Percentiles rank a stretch among this genome's conserved stretches.
Conservation (phyloP, 30 jellyfish, hydroid and myxozoan species). For the Chrysaora quinquecirrha region DNA sequence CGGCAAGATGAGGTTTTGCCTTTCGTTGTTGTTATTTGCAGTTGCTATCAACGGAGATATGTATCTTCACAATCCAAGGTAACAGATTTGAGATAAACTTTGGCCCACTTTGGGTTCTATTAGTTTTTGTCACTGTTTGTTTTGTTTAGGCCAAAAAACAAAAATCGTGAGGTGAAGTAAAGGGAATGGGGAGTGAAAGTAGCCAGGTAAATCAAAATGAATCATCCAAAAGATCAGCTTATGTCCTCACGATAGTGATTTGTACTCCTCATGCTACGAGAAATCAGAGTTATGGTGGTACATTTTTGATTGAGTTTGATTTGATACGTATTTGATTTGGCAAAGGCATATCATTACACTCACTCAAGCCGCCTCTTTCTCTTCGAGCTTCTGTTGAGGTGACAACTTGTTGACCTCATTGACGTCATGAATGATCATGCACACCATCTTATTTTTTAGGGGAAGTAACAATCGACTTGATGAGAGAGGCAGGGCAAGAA, state of each 20-base stretch:
- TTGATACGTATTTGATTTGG: neutral
- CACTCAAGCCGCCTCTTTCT: too few relatives aligned
- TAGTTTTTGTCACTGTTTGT: too few relatives aligned
- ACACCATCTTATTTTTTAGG: too few relatives aligned
- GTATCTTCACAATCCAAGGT: conserved; percentile 81
- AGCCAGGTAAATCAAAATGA: too few relatives aligned
- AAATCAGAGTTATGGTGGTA: neutral
- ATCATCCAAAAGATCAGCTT: too few relatives aligned
- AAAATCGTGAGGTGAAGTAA: too few relatives aligned
- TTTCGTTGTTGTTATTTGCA: neutral
- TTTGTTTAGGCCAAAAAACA: too few relatives aligned
- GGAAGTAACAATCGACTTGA: conserved; percentile 95
- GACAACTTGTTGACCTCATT: neutral
- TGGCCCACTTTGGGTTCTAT: neutral
- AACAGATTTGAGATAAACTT: neutral
- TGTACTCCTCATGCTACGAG: neutral
- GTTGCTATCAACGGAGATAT: conserved; percentile 47
- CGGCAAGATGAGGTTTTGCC: conserved; percentile 12
- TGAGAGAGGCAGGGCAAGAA: conserved; percentile 91
- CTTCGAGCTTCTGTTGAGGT: neutral
- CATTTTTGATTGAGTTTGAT: neutral
- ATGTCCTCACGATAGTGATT: too few relatives aligned
- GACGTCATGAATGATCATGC: too few relatives aligned
- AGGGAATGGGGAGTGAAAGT: too few relatives aligned
- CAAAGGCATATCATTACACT: too few relatives aligned